Percentiles rank a stretch among this genome's conserved stretches.
Evolutionary conservation across 2,797 vertebrate genomes (phyloP).

Genomic region (Sebastes minor): DNA sequence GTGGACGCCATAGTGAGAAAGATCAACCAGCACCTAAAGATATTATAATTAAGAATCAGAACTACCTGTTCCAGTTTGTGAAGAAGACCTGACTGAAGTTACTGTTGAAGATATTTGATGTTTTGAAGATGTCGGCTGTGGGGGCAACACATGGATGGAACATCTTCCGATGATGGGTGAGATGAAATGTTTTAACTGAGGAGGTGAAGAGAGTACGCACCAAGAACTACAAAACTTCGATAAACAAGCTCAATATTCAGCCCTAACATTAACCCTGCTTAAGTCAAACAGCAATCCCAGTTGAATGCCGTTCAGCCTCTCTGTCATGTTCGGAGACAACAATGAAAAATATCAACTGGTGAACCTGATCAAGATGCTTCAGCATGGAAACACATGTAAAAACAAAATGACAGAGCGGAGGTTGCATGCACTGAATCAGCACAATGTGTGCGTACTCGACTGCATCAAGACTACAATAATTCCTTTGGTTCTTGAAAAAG

Average conservation of each 20-base stretch:
- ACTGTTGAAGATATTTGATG: neutral
- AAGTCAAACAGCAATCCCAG: neutral
- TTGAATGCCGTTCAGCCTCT: neutral
- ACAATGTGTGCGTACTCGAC: neutral
- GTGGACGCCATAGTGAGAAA: slow-evolving; percentile 9
- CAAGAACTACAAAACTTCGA: neutral
- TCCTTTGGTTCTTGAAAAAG: slow-evolving; percentile 32
- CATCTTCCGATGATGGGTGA: slow-evolving; percentile 50
- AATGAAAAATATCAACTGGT: neutral
- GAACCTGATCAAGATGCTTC: slow-evolving; percentile 15
- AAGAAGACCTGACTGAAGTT: slow-evolving; percentile 2
- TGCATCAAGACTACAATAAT: slow-evolving; percentile 7
- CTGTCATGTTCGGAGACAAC: neutral
- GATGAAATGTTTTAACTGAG: slow-evolving; percentile 54
- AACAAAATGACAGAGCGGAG: slow-evolving; percentile 10
- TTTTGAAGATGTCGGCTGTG: slow-evolving; percentile 16
- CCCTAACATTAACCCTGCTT: neutral
- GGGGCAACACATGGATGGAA: slow-evolving; percentile 25
- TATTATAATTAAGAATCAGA: neutral
- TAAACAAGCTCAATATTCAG: slow-evolving; percentile 8
- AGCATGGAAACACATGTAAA: neutral
- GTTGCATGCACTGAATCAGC: slow-evolving; percentile 12
- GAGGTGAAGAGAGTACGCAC: slow-evolving; percentile 25
- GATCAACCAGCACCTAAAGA: slow-evolving; percentile 2
- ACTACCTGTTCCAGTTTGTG: neutral